Evolutionary conservation across 2,888 invertebrate genomes (phyloP), one percentile per base, ranked within the genome.

Genomic region (Azorinus chamasolen): DNA sequence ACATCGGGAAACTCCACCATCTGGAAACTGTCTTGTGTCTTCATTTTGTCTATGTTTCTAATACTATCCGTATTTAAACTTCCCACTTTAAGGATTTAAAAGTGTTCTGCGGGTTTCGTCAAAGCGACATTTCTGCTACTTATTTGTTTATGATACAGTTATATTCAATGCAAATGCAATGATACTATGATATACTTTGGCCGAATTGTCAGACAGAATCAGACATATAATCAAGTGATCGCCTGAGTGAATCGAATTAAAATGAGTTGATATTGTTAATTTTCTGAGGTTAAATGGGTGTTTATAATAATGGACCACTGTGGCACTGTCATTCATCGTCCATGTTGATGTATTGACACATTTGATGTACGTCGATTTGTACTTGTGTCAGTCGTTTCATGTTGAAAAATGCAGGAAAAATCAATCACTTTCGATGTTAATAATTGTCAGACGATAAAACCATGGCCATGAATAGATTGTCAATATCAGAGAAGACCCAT

Each of bases 1-100:
- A 75, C 61, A 10, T 81, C 78, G 2, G 85, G 83, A 61, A 85
- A 85, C 54, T 85, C 85, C 10, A 85, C 68, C 70, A 83, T 75
- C 66, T 85, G 83, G 24, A 81, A 77, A 1, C 43, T 59, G n/a
- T 71, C 74, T 20, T 74, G 68, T 12, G 63, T 39, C 41, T 77
- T 80, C 76, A 77, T 80, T 2, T 24, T 66, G 59, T 53, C 45
- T 1, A 46, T 8, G 12, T 41, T 24, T 10, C 32, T 53, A 22
- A 25, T 55, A 12, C 27, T 22, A 20, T 57, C 53, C 6, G 32
- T 25, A 57, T 22, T 59, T 12, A 57, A 43, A 50, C 63, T 57
- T 32, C 10, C 32, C 10, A 10, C 32, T 32, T 32, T 4, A 10
- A 32, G 32, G 10, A 4, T 32, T 32, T 32, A 32, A n/a, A 4